phyloP scores from a whole-genome alignment of 2,888 invertebrate species.

The Rhyacophila evoluta region DNA sequence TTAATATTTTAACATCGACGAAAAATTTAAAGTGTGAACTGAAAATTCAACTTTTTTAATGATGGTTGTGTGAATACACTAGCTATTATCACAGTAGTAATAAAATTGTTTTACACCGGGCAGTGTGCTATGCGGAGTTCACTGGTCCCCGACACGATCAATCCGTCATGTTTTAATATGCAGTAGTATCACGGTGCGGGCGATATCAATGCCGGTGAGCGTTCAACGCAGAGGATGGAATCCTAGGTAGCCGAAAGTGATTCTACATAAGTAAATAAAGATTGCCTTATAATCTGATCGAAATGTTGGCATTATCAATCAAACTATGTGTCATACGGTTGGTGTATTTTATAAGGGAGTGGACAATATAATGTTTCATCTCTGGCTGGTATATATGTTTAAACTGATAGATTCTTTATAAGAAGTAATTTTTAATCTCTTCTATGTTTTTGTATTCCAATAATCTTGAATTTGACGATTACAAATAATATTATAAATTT shows the following conservation, averaged over 20 bases:
- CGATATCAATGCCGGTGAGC: background rate
- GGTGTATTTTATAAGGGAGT: constrained; percentile 4
- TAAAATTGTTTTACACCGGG: background rate
- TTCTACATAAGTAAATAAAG: background rate
- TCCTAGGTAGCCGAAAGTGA: background rate
- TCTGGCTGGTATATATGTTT: background rate
- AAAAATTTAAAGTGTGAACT: constrained; percentile 1
- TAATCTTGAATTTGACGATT: background rate
- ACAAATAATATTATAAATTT: background rate
- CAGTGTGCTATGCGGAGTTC: background rate
- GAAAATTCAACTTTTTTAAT: constrained; percentile 2
- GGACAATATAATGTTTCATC: background rate
- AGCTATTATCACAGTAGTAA: background rate
- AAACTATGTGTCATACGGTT: constrained; percentile 1
- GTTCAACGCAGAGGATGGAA: background rate
- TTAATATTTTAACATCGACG: no score
- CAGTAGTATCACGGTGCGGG: background rate
- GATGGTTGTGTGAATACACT: background rate
- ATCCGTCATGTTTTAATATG: background rate
- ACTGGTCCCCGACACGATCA: background rate
- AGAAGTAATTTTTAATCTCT: constrained; percentile 1
- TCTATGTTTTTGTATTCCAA: background rate
- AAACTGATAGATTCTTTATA: constrained; percentile 14
- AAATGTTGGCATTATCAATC: constrained; percentile 3
- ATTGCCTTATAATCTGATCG: constrained; percentile 22